Percentiles rank a stretch among this genome's conserved stretches.
phyloP scores from a whole-genome alignment of 2,113 vertebrate species.

The Tursiops truncatus region DNA sequence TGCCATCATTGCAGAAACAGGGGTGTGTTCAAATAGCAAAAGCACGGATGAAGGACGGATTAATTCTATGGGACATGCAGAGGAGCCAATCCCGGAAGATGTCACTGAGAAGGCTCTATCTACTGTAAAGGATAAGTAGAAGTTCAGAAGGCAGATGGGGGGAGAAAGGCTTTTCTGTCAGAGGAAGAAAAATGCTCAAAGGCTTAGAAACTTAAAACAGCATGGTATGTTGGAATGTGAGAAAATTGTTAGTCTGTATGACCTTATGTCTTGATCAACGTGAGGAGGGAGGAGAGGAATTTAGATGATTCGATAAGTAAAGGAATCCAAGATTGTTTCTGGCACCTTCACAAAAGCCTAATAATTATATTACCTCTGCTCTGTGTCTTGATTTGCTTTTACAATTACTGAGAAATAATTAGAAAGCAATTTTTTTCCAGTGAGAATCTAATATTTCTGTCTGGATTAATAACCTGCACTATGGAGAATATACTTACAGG shows the following conservation, averaged over 20 bases:
- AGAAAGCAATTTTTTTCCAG: background rate
- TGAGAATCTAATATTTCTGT: background rate
- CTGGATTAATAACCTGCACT: background rate
- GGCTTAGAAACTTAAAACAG: background rate
- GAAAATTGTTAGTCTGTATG: background rate
- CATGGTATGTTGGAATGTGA: background rate
- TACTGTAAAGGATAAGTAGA: background rate
- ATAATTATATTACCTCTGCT: background rate
- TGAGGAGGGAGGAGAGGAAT: background rate
- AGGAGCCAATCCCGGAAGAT: background rate
- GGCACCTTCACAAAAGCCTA: background rate
- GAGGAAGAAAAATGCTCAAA: background rate
- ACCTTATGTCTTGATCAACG: background rate
- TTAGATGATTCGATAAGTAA: background rate
- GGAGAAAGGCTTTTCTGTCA: background rate
- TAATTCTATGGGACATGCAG: background rate
- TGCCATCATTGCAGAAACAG: background rate
- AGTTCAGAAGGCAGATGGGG: background rate
- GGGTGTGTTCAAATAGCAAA: background rate
- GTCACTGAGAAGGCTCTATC: background rate
- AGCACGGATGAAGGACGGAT: background rate
- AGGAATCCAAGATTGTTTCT: background rate
- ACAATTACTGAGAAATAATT: background rate
- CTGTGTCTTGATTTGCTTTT: background rate
- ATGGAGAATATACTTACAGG: background rate